These are phyloP conservation scores for Limnodromus scolopaceus DNA, from an alignment of 2,797 vertebrate genomes.

Conservation along the genomic window DNA sequence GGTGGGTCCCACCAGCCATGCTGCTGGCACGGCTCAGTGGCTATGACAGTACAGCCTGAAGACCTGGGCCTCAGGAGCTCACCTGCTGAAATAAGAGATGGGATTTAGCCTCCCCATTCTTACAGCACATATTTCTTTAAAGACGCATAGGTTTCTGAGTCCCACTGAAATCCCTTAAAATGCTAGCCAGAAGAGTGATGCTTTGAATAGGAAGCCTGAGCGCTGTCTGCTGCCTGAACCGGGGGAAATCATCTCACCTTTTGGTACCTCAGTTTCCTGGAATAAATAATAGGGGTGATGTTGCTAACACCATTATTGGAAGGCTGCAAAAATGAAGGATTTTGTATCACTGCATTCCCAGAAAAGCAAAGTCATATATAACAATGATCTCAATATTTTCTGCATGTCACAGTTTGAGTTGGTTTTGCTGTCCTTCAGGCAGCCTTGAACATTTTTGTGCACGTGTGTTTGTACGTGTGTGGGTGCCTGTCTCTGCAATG, in stretches of 20 bases:
- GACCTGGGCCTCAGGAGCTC: not conserved
- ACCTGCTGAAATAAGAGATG: not conserved
- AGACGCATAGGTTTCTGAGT: not conserved
- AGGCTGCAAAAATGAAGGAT: not conserved
- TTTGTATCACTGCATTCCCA: not conserved
- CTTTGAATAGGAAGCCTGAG: not conserved
- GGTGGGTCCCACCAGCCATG: accelerated
- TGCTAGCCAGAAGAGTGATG: not conserved
- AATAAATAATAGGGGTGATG: not conserved
- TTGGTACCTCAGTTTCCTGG: not conserved
- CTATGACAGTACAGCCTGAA: not conserved
- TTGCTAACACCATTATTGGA: not conserved
- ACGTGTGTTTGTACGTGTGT: accelerated
- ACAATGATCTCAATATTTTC: not conserved
- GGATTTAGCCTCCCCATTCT: not conserved
- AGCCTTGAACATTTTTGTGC: not conserved
- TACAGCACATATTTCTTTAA: not conserved
- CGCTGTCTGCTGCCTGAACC: not conserved
- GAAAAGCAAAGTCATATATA: not conserved
- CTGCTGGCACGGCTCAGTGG: not conserved
- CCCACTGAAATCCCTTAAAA: not conserved
- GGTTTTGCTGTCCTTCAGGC: not conserved
- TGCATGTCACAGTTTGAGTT: not conserved
- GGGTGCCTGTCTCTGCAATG: not conserved
- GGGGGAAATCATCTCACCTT: not conserved